A percentile compares a stretch with the other conserved stretches of the same genome.
These are phyloP conservation scores for Drosophila paramelanica DNA, from an alignment of 2,888 invertebrate genomes.

Conservation along the genomic window DNA sequence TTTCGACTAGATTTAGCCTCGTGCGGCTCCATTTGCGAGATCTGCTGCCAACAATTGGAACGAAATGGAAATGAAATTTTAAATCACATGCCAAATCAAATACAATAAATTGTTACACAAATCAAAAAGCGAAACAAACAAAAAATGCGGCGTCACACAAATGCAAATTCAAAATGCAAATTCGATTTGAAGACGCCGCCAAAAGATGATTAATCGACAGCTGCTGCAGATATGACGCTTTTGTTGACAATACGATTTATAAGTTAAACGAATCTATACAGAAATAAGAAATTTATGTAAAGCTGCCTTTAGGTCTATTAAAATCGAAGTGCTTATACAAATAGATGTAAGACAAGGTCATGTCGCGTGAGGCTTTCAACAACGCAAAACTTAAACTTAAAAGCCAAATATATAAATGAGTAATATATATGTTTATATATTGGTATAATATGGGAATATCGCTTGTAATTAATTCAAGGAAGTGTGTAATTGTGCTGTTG, in stretches of 20 bases:
- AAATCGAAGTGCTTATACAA: slow-evolving; percentile 12
- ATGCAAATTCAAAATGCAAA: slow-evolving; percentile 52
- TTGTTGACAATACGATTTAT: slow-evolving; percentile 59
- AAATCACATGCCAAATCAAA: slow-evolving; percentile 32
- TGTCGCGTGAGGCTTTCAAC: slow-evolving; percentile 53
- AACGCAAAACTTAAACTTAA: slow-evolving; percentile 8
- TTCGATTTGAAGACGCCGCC: slow-evolving; percentile 38
- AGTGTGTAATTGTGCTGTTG: slow-evolving; percentile 68
- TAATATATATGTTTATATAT: slow-evolving; percentile 4
- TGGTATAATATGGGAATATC: not conserved
- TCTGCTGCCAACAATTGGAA: slow-evolving; percentile 56
- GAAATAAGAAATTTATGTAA: slow-evolving; percentile 50
- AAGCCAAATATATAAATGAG: slow-evolving; percentile 18
- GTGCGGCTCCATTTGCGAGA: slow-evolving; percentile 40
- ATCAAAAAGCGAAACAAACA: slow-evolving; percentile 35
- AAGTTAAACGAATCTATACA: slow-evolving; percentile 14
- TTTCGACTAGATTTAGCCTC: slow-evolving; percentile 26
- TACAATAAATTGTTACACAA: slow-evolving; percentile 70
- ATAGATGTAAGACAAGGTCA: slow-evolving; percentile 70
- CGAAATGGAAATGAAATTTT: slow-evolving; percentile 56
- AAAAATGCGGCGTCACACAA: slow-evolving; percentile 9
- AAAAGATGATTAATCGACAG: slow-evolving; percentile 68
- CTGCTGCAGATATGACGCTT: slow-evolving; percentile 56
- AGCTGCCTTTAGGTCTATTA: slow-evolving; percentile 33
- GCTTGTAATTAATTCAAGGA: slow-evolving; percentile 74